Conservation (phyloP, 2,797 vertebrate species). For the Psittacula echo region DNA sequence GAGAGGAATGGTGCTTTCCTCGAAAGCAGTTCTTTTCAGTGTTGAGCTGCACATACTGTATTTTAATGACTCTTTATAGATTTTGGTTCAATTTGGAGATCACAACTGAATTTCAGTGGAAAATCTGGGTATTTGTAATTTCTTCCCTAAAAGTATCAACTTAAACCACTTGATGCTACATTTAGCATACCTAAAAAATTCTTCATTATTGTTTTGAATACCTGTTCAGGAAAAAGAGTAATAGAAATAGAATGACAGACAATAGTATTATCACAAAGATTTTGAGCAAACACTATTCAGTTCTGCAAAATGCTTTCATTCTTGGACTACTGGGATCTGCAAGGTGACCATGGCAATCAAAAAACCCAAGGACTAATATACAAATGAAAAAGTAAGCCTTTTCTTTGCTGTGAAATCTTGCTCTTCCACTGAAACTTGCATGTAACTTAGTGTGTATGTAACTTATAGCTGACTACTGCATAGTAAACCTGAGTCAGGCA, state of each 20-base stretch:
- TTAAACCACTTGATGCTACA: background rate
- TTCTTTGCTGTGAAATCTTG: background rate
- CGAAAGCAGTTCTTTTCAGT: background rate
- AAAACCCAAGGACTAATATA: background rate
- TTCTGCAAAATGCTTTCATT: background rate
- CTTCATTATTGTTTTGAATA: background rate
- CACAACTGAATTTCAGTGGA: background rate
- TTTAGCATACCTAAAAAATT: background rate
- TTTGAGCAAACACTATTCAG: background rate
- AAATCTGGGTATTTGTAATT: background rate
- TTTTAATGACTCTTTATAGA: background rate
- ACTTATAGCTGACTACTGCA: background rate
- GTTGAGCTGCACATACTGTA: background rate
- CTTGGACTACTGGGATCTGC: background rate
- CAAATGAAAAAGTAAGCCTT: background rate
- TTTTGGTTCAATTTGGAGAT: background rate
- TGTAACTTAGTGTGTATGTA: background rate
- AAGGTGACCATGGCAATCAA: background rate
- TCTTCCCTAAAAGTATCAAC: background rate
- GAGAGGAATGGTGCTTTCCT: background rate
- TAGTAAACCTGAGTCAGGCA: background rate
- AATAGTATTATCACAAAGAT: background rate
- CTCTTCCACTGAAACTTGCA: background rate
- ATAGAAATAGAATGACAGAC: background rate
- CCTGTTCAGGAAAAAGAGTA: rapidly evolving